Evolutionary conservation across 2,113 vertebrate genomes (phyloP).

Genomic region (Aegithalos caudatus): DNA sequence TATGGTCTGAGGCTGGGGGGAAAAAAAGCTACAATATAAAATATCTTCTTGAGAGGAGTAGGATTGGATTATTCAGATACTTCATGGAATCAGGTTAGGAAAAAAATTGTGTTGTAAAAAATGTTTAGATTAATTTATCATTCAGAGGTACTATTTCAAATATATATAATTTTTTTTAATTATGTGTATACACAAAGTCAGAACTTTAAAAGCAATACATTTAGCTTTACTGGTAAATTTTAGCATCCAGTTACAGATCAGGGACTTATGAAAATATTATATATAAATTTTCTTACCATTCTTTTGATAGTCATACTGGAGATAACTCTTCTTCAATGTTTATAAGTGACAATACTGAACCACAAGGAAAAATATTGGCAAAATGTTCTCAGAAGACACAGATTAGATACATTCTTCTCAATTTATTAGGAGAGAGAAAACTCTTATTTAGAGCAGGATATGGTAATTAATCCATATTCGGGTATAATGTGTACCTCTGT

Average conservation of each 20-base stretch:
- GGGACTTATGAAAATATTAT: background rate
- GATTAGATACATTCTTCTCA: background rate
- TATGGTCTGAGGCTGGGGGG: accelerated
- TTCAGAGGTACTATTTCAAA: background rate
- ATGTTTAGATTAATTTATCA: background rate
- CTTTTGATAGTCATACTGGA: background rate
- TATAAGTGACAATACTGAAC: background rate
- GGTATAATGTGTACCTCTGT: background rate
- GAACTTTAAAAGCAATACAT: background rate
- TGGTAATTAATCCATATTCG: background rate
- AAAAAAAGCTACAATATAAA: background rate
- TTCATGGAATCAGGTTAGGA: background rate
- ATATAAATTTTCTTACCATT: background rate
- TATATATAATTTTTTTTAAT: background rate
- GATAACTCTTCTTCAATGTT: background rate
- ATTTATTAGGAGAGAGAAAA: background rate
- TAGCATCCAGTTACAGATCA: background rate
- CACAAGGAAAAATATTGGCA: background rate
- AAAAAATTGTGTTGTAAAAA: background rate
- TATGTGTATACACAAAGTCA: background rate
- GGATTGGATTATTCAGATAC: background rate
- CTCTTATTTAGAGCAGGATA: background rate
- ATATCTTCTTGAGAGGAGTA: background rate
- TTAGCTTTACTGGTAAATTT: background rate
- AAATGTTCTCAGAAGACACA: background rate